These are phyloP conservation scores for Anguilla rostrata DNA, from an alignment of 2,113 vertebrate species.

Conservation along the genomic window DNA sequence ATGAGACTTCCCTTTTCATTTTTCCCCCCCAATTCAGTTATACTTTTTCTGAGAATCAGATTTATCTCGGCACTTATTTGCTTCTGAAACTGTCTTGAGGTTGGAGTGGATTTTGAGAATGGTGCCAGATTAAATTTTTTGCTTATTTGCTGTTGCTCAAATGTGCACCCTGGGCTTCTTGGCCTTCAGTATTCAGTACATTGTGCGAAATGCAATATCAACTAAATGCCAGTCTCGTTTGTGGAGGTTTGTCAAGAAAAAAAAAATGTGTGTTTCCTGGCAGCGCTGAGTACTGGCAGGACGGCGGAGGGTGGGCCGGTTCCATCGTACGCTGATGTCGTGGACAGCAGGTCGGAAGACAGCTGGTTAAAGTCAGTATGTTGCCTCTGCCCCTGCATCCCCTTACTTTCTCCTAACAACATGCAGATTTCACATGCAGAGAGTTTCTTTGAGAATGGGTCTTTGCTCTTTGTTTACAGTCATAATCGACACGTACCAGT, in stretches of 20 bases:
- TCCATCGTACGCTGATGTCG: constrained; percentile 43
- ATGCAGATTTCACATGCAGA: not conserved
- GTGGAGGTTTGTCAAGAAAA: not conserved
- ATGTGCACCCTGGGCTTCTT: not conserved
- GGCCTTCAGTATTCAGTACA: too few species aligned
- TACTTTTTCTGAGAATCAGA: constrained; percentile 31
- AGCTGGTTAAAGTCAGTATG: constrained; percentile 69
- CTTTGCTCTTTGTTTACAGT: not conserved
- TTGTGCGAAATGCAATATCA: too few species aligned
- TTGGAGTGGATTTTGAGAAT: constrained; percentile 23
- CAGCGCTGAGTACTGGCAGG: not conserved
- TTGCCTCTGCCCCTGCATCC: constrained; percentile 7
- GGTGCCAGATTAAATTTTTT: not conserved
- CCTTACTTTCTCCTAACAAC: not conserved
- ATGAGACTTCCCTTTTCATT: not conserved
- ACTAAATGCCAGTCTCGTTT: too few species aligned
- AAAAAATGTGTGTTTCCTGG: not conserved
- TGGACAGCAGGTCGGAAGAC: constrained; percentile 61
- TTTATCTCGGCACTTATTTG: constrained; percentile 21
- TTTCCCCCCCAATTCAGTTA: not conserved
- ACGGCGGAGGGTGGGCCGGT: constrained; percentile 30
- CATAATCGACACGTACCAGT: not conserved
- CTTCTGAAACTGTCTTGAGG: constrained; percentile 10
- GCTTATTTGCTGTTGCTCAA: not conserved
- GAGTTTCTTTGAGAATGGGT: not conserved